Evolutionary conservation across 1,140 invertebrate species (phyloP).

Genomic region (Pentalonia nigronervosa): DNA sequence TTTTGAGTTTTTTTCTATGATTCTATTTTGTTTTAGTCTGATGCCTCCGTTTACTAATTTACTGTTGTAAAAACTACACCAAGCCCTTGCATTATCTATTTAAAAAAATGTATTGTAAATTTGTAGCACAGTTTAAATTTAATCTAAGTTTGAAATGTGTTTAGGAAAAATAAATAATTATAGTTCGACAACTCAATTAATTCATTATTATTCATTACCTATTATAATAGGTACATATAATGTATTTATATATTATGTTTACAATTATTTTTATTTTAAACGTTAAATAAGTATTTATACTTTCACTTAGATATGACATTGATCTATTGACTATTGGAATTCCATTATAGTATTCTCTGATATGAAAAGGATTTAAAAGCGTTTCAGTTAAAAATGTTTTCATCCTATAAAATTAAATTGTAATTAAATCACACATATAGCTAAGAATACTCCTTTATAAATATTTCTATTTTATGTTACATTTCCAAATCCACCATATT

Average conservation of each 20-base stretch:
- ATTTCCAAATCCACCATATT: constrained; percentile 26
- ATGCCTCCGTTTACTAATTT: constrained; percentile 38
- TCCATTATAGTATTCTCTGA: constrained; percentile 31
- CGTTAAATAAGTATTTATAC: not conserved
- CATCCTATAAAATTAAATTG: not conserved
- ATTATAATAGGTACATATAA: not conserved
- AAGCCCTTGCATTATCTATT: constrained; percentile 5
- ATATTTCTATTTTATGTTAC: not conserved
- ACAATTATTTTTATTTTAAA: not conserved
- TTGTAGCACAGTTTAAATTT: not conserved
- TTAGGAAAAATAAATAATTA: not conserved
- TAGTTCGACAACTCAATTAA: not conserved
- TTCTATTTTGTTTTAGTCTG: constrained; percentile 9
- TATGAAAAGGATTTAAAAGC: not conserved
- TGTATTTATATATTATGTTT: not conserved
- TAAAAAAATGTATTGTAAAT: not conserved
- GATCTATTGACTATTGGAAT: not conserved
- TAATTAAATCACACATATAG: not conserved
- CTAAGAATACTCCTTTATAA: not conserved
- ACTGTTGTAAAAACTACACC: not conserved
- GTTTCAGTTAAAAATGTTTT: constrained; percentile 6
- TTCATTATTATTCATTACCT: not conserved
- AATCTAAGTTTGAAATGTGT: not conserved
- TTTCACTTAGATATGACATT: not conserved
- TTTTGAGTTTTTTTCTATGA: not conserved